A percentile compares a stretch with the other conserved stretches of the same genome.
Conservation (phyloP, 2,113 vertebrate species). For the Oryzias javanicus region DNA sequence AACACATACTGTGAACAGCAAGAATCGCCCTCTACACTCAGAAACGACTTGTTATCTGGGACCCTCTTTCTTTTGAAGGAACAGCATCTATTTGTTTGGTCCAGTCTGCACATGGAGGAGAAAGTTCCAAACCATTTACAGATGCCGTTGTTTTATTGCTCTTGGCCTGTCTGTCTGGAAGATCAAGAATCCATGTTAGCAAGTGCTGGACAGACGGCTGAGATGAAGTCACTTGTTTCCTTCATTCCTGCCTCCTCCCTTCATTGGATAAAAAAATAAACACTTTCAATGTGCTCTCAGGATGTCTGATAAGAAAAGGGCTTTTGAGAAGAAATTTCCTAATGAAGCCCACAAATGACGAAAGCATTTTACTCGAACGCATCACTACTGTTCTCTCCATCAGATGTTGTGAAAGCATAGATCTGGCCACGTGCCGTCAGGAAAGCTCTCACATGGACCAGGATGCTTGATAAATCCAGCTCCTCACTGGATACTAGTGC, state of each 20-base stretch:
- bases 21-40: neutral
- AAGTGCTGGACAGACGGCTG: conserved; percentile 21
- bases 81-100: neutral
- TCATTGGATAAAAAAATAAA: conserved; percentile 50
- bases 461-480: neutral
- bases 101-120: conserved; percentile 1
- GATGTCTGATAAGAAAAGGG: conserved; percentile 29
- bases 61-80: neutral
- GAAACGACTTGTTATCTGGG: neutral
- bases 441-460: conserved; percentile 3
- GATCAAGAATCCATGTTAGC: conserved; percentile 31
- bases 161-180: conserved; percentile 48
- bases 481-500: neutral
- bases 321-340: conserved; percentile 27
- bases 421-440: conserved; percentile 5
- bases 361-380: conserved; percentile 36
- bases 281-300: conserved; percentile 46
- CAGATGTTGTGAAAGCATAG: conserved; percentile 39
- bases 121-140: conserved; percentile 34
- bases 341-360: conserved; percentile 27
- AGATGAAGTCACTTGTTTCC: conserved; percentile 38
- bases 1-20: conserved; percentile 1
- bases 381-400: conserved; percentile 39
- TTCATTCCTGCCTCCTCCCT: conserved; percentile 35
- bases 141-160: conserved; percentile 19